phyloP scores from a whole-genome alignment of 1,140 invertebrate genomes.

The Samia ricini region DNA sequence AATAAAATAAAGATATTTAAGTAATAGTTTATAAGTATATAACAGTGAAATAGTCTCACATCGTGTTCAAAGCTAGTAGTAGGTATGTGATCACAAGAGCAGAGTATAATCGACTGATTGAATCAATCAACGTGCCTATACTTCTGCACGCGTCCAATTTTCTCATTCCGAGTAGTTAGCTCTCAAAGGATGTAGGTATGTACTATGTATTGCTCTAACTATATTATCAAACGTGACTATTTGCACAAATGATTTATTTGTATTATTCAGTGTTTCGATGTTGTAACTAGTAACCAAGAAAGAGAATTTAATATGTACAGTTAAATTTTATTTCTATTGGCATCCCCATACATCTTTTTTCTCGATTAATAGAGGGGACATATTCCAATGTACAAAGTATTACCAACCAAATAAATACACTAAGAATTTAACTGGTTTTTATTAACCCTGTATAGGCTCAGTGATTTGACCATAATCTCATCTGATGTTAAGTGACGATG shows the following conservation, averaged over 20 bases:
- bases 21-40: neutral
- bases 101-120: conserved; percentile 7
- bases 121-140: neutral
- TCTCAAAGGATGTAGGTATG: neutral
- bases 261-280: neutral
- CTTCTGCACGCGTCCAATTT: conserved; percentile 3
- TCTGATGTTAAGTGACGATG: too few relatives aligned
- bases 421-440: too few relatives aligned
- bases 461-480: too few relatives aligned
- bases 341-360: too few relatives aligned
- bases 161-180: conserved; percentile 5
- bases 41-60: neutral
- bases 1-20: neutral
- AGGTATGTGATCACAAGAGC: neutral
- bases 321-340: too few relatives aligned
- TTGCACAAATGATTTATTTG: conserved; percentile 4
- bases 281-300: neutral
- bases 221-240: neutral
- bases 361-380: too few relatives aligned
- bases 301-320: too few relatives aligned
- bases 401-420: too few relatives aligned
- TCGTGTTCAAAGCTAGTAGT: neutral
- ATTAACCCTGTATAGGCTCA: too few relatives aligned
- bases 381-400: too few relatives aligned
- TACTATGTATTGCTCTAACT: too few relatives aligned